These are phyloP conservation scores for Operophtera brumata DNA, from an alignment of 2,888 invertebrate species.

Conservation along the genomic window DNA sequence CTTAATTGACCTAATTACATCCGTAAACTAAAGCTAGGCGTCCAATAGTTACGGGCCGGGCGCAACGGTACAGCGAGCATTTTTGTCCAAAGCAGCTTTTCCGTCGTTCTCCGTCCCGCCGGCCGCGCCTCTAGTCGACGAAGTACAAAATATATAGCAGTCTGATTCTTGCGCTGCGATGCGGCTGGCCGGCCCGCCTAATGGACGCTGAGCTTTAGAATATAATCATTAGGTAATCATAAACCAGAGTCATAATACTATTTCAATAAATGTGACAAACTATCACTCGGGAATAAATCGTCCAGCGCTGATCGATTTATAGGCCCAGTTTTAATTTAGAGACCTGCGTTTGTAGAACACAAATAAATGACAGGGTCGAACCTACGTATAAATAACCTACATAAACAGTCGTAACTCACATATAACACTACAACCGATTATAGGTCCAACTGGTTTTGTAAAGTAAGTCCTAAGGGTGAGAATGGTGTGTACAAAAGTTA, in stretches of 20 bases:
- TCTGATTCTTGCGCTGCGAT: too few relatives aligned
- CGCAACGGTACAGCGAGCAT: too few relatives aligned
- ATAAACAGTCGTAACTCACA: constrained; percentile 35
- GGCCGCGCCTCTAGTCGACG: too few relatives aligned
- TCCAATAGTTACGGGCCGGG: too few relatives aligned
- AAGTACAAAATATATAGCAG: too few relatives aligned
- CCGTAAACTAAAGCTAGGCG: not conserved
- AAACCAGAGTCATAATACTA: constrained; percentile 41
- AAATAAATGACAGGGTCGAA: constrained; percentile 58
- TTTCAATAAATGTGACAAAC: constrained; percentile 64
- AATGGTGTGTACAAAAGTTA: constrained; percentile 47
- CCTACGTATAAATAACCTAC: constrained; percentile 22
- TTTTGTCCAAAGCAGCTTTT: too few relatives aligned
- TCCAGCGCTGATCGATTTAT: constrained; percentile 62
- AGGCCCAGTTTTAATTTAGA: constrained; percentile 64
- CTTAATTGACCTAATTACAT: not conserved
- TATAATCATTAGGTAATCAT: too few relatives aligned
- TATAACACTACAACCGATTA: constrained; percentile 31
- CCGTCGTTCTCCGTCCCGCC: too few relatives aligned
- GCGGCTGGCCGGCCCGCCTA: too few relatives aligned
- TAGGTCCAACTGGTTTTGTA: constrained; percentile 25
- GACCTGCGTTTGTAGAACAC: constrained; percentile 60
- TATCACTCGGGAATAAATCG: constrained; percentile 63
- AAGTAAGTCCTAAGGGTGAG: constrained; percentile 34
- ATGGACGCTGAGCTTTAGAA: too few relatives aligned